Conservation (phyloP, 1,140 invertebrate genomes). For the Trachymyrmex cornetzi region DNA sequence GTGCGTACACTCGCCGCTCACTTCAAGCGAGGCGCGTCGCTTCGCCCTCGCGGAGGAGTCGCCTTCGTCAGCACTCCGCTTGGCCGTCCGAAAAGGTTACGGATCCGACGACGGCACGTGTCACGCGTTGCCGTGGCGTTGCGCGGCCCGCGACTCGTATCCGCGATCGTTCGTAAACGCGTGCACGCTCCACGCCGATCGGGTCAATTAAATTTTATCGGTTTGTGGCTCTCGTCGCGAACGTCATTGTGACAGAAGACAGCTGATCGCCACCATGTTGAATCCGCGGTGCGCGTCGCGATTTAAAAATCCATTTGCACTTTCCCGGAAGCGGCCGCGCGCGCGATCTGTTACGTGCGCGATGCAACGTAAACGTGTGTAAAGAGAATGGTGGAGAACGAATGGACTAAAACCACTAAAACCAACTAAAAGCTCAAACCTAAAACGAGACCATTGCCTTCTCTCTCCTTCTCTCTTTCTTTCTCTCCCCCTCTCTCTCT, state of each 20-base stretch:
- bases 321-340: constrained; percentile 12
- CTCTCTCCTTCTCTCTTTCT: not conserved
- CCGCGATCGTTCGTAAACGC: not conserved
- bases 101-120: not conserved
- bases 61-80: not conserved
- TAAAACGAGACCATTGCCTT: not conserved
- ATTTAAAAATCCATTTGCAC: constrained; percentile 66
- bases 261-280: constrained; percentile 77
- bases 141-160: not conserved
- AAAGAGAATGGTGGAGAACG: no score
- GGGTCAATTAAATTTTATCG: constrained; percentile 14
- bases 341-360: not conserved
- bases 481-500: not conserved
- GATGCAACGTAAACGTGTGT: not conserved
- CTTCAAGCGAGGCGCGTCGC: constrained; percentile 68
- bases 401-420: no score
- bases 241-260: constrained; percentile 76
- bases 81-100: not conserved
- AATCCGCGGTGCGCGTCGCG: constrained; percentile 57
- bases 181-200: not conserved
- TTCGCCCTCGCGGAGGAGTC: not conserved
- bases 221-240: constrained; percentile 47
- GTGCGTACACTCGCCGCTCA: constrained; percentile 69
- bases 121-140: not conserved
- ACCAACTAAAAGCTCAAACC: no score